Base-by-base conservation (phyloP, 2,888 invertebrate genomes). In the Limulus polyphemus region DNA sequence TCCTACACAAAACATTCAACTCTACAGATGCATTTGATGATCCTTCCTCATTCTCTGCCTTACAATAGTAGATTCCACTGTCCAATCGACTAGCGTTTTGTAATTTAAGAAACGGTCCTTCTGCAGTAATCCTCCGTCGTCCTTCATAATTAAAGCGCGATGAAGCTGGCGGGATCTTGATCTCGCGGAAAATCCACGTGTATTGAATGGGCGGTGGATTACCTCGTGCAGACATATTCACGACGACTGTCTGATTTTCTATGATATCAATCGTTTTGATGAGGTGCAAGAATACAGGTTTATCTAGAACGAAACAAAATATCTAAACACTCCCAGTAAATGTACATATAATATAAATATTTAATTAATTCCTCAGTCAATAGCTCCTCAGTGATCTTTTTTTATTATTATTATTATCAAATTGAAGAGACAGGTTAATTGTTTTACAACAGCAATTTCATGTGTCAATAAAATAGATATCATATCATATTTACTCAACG, bases 31-130 rank as follows among this genome's bases (percentile, higher is more conserved):
- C 83, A 47, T 83, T 81, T 1, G 86, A 84, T 11, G 84, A 83
- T 55, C 95, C 95, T 76, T 93, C 90, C 0, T 85, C 84, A 77
- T 97, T 97, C 68, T 83, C 81, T 0, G 93, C 94, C 71, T 89
- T 87, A 69, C 90, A 88, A 0, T 83, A 83, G 75, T 94, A 97
- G 54, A 84, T 80, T 0, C 93, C 95, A 0, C 88, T 86, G 75
- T 95, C 93, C 67, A 84, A 83, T 9, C 90, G 83, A 56, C 83
- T 82, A 64, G 92, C 79, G 63, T 82, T 83, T 0, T 89, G 88
- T 72, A 95, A 87, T 75, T 91, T 92, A 66, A 97, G 78, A 67
- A 86, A 82, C 9, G 87, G 60, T 10, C 67, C 68, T 7, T 16
- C 49, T n/a, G 49, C 56, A n/a, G 51, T 50, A 32, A 67, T 54